A percentile compares a stretch with the other conserved stretches of the same genome.
These are phyloP conservation scores for Ectemnius lituratus DNA, from an alignment of 2,888 invertebrate species.

Conservation along the genomic window DNA sequence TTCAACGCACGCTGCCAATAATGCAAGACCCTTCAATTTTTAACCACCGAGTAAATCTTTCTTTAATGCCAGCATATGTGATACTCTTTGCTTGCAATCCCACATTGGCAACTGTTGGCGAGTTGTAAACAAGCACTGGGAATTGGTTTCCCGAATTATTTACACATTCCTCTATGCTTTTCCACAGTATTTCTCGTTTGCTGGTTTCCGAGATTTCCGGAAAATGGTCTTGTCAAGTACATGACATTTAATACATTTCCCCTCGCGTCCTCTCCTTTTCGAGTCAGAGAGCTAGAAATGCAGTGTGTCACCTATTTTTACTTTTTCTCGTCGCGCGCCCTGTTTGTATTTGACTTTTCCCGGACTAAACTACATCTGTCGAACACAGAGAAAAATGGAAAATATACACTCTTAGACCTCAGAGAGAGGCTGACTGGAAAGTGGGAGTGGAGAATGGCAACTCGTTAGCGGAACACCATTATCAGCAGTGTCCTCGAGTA, in stretches of 20 bases:
- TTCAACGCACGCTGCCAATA: conserved; percentile 13
- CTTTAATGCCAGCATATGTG: neutral
- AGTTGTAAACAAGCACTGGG: neutral
- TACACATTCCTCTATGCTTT: neutral
- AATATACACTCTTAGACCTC: neutral
- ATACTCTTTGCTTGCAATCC: neutral
- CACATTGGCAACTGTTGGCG: neutral
- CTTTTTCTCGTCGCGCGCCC: neutral
- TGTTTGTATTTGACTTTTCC: too few relatives aligned
- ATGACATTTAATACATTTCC: neutral
- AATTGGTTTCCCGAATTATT: neutral
- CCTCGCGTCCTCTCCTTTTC: neutral
- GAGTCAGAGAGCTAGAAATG: too few relatives aligned
- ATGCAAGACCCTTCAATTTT: conserved; percentile 12
- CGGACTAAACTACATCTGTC: neutral
- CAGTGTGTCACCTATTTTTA: too few relatives aligned
- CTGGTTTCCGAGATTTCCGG: conserved; percentile 5
- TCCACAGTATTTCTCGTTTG: neutral
- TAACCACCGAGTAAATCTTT: neutral
- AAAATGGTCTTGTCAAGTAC: conserved; percentile 2
- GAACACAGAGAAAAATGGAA: neutral
- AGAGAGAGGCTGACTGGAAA: neutral
- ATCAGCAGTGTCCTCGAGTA: neutral
- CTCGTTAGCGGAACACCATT: conserved; percentile 2
- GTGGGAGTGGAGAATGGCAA: neutral